Conservation (phyloP, 2,797 vertebrate species). For the Allochrocebus solatus region DNA sequence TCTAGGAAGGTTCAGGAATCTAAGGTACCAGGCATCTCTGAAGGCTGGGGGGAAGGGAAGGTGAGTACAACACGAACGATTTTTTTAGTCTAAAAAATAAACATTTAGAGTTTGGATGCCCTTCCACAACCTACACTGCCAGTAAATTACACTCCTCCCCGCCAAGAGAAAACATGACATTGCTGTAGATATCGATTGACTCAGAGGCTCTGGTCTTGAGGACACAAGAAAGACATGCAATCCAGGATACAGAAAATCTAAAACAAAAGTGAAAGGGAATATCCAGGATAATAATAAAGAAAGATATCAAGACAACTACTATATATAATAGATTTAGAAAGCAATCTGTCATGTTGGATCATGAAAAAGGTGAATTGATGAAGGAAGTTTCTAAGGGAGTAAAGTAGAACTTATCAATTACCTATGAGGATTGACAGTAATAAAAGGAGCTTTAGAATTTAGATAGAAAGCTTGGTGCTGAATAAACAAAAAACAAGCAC, state of each 20-base stretch:
- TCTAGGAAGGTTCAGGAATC: background rate
- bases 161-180: background rate
- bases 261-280: background rate
- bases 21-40: background rate
- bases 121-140: background rate
- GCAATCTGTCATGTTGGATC: background rate
- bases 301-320: background rate
- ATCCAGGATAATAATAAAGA: background rate
- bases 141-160: background rate
- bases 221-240: background rate
- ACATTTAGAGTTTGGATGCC: background rate
- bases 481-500: background rate
- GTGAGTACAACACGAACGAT: background rate
- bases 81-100: background rate
- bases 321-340: background rate
- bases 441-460: background rate
- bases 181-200: background rate
- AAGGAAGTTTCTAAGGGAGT: background rate
- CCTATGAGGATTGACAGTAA: background rate
- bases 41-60: background rate
- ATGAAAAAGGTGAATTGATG: background rate
- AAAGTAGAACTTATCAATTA: background rate
- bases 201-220: background rate
- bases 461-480: background rate
- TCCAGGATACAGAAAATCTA: background rate